Evolutionary conservation across 2,888 invertebrate species (phyloP).

Genomic region (Enchytraeus crypticus): DNA sequence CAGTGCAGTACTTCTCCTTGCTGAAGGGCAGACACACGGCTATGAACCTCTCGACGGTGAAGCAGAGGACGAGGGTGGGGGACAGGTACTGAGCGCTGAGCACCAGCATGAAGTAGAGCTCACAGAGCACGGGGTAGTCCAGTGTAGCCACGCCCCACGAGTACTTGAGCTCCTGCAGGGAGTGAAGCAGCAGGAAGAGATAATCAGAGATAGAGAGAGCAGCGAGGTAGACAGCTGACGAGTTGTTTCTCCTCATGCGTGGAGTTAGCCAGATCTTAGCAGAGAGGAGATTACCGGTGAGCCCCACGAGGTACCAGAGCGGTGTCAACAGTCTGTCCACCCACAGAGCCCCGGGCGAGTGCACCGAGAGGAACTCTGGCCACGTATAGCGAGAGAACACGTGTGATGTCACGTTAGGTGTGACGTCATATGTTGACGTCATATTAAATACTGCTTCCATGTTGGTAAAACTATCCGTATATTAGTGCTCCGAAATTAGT

Average conservation of each 20-base stretch:
- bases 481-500: too few relatives aligned
- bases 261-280: conserved; percentile 42
- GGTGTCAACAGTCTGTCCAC: conserved; percentile 42
- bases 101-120: conserved; percentile 38
- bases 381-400: neutral
- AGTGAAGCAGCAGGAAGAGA: conserved; percentile 37
- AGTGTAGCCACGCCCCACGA: conserved; percentile 41
- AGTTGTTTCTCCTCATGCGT: conserved; percentile 42
- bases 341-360: conserved; percentile 34
- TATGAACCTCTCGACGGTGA: conserved; percentile 44
- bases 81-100: conserved; percentile 42
- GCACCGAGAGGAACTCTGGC: conserved; percentile 26
- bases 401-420: too few relatives aligned
- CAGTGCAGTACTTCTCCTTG: conserved; percentile 42
- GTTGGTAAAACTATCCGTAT: too few relatives aligned
- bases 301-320: conserved; percentile 42
- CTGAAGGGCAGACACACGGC: conserved; percentile 34
- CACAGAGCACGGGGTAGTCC: conserved; percentile 35
- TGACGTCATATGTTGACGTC: too few relatives aligned
- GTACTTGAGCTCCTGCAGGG: conserved; percentile 39
- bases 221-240: conserved; percentile 45
- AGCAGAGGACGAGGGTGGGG: conserved; percentile 43
- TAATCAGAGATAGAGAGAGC: conserved; percentile 42
- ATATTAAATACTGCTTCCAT: too few relatives aligned
- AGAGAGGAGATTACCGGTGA: conserved; percentile 40